A percentile compares a stretch with the other conserved stretches of the same genome.
Evolutionary conservation across 2,888 invertebrate species (phyloP).

Genomic region (Drosophila falleni): DNA sequence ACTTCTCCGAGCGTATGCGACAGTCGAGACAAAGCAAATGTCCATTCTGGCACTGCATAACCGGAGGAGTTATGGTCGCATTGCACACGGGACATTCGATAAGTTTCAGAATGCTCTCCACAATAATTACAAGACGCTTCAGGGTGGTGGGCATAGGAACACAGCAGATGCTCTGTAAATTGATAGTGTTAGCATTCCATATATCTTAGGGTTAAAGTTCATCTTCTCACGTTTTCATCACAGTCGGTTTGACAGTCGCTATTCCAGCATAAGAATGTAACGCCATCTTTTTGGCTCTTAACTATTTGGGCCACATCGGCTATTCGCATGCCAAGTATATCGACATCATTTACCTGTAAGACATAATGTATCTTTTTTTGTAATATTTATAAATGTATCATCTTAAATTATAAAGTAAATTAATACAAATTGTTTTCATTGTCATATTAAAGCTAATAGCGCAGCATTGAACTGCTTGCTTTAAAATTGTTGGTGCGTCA

Average conservation of each 20-base stretch:
- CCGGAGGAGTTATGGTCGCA: constrained; percentile 88
- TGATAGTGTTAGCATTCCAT: neutral
- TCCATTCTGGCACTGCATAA: constrained; percentile 89
- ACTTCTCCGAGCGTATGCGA: constrained; percentile 87
- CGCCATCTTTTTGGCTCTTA: constrained; percentile 84
- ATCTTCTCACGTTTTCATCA: constrained; percentile 75
- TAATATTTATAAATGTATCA: neutral
- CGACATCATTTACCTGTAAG: constrained; percentile 87
- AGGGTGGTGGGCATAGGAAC: constrained; percentile 87
- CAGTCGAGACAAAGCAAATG: constrained; percentile 88
- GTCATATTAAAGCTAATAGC: no score
- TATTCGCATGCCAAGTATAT: constrained; percentile 86
- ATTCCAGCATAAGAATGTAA: constrained; percentile 86
- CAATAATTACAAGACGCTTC: constrained; percentile 86
- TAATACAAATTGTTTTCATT: neutral
- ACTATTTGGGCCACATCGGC: constrained; percentile 87
- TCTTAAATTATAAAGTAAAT: neutral
- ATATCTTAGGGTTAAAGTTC: neutral
- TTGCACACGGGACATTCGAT: constrained; percentile 89
- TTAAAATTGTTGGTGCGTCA: neutral
- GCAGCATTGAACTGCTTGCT: constrained; percentile 1
- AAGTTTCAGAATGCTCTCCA: constrained; percentile 86
- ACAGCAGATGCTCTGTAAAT: constrained; percentile 85
- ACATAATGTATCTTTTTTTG: neutral
- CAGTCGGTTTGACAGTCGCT: constrained; percentile 86